Evolutionary conservation across 2,888 invertebrate genomes (phyloP), one percentile per base, ranked within the genome.

Genomic region (Synergus laeviventris): DNA sequence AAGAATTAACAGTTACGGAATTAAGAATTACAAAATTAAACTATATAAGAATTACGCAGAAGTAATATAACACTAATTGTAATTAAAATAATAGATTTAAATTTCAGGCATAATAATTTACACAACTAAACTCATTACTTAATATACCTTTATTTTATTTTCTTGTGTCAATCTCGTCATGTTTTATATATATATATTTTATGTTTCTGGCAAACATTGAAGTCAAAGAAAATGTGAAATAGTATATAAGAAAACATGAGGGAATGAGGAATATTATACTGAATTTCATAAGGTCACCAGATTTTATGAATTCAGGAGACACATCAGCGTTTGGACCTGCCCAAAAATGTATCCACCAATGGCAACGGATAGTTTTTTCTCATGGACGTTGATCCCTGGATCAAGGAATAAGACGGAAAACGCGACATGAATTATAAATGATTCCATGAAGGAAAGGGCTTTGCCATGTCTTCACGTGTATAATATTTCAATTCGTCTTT

Each of bases 351-450:
- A 12, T 36, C n/a, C 21, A 42, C 70, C 70, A 70, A 70, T 70
- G 31, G 70, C 45, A 31, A 31, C 11, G 49, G 11, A 49, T 21
- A 70, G 49, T 31, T 70, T 49, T 49, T 31, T 16, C n/a, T 70
- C 70, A n/a, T 49, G 70, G 16, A 45, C 31, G 45, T 49, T 70
- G 31, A 66, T 66, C 42, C 45, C 9, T 66, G 70, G 45, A 70
- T 70, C 16, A 49, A 9, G 31, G 31, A 49, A 70, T 18, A 49
- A 49, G 45, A n/a, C 45, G 45, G 45, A 77, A 56, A 75, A 80
- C 78, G 66, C 77, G 59, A 76, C 59, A 78, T 82, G 81, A 81
- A 83, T 83, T 82, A 83, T 81, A 82, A 82, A 80, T 78, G 79
- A 79, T 74, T 78, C 60, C 54, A 9, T 39, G 24, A 24, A 56